Evolutionary conservation across 1,140 invertebrate genomes (phyloP).

Genomic region (Rhopalosiphum padi): DNA sequence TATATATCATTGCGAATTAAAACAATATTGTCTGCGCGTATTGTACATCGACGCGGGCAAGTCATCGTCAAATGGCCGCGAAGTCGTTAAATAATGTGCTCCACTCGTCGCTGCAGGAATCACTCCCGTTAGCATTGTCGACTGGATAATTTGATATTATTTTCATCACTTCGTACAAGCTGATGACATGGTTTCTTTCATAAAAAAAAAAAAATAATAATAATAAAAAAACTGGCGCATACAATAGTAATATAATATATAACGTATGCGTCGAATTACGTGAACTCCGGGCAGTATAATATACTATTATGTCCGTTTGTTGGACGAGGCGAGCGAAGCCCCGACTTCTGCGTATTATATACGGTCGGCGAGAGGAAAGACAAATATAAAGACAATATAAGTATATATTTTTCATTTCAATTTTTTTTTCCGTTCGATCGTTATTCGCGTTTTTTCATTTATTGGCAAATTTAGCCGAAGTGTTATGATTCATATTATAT

Average conservation of each 20-base stretch:
- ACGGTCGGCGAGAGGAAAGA: too few species aligned
- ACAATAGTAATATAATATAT: background rate
- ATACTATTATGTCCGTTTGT: background rate
- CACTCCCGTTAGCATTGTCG: background rate
- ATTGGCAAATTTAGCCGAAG: too few species aligned
- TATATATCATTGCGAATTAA: background rate
- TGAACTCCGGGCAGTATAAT: background rate
- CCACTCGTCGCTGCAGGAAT: background rate
- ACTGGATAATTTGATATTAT: background rate
- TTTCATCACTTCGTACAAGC: background rate
- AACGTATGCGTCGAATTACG: background rate
- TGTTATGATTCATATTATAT: background rate
- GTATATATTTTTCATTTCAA: too few species aligned
- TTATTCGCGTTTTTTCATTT: too few species aligned
- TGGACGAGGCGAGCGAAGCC: background rate
- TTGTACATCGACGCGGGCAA: background rate
- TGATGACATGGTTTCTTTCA: background rate
- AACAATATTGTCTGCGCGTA: background rate
- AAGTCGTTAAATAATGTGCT: background rate
- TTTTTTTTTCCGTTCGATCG: background rate
- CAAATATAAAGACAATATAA: too few species aligned
- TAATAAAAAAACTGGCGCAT: background rate
- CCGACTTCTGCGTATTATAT: too few species aligned
- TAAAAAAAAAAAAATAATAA: background rate
- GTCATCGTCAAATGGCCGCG: background rate